phyloP scores from a whole-genome alignment of 1,140 invertebrate species.

The Hestina assimilis region DNA sequence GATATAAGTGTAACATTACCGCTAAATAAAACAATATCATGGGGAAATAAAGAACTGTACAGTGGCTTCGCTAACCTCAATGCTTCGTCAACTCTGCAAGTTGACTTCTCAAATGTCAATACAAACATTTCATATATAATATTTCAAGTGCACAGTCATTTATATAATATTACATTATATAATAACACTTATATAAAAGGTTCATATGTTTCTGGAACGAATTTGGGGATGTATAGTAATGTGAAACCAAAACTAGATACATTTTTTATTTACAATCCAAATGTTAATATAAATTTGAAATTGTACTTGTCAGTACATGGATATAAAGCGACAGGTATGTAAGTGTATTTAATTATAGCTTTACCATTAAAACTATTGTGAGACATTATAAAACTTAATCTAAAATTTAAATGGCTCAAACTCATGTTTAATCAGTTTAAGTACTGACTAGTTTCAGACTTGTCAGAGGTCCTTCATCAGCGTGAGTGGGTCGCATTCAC shows the following conservation, averaged over 20 bases:
- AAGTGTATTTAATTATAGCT: background rate
- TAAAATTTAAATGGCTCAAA: no score
- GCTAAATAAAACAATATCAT: conserved; percentile 48
- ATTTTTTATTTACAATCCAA: conserved; percentile 65
- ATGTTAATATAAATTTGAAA: conserved; percentile 61
- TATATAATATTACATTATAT: conserved; percentile 81
- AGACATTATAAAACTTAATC: no score
- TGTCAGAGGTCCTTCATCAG: no score
- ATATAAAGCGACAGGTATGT: conserved; percentile 78
- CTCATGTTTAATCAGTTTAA: no score
- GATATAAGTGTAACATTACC: conserved; percentile 54
- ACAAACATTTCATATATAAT: conserved; percentile 79
- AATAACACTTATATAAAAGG: conserved; percentile 59
- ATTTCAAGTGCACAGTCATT: conserved; percentile 83
- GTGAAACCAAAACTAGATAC: conserved; percentile 38
- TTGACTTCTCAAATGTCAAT: conserved; percentile 76
- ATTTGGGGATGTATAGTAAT: conserved; percentile 81
- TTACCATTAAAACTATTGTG: no score
- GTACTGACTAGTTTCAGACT: no score
- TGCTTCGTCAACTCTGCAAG: conserved; percentile 43
- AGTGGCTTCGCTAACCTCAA: conserved; percentile 45
- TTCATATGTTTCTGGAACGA: conserved; percentile 78
- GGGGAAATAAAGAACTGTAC: conserved; percentile 54
- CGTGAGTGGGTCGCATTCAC: no score
- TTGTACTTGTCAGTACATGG: conserved; percentile 77